Base-by-base conservation (phyloP, 2,888 invertebrate genomes). In the Podabrus alpinus region DNA sequence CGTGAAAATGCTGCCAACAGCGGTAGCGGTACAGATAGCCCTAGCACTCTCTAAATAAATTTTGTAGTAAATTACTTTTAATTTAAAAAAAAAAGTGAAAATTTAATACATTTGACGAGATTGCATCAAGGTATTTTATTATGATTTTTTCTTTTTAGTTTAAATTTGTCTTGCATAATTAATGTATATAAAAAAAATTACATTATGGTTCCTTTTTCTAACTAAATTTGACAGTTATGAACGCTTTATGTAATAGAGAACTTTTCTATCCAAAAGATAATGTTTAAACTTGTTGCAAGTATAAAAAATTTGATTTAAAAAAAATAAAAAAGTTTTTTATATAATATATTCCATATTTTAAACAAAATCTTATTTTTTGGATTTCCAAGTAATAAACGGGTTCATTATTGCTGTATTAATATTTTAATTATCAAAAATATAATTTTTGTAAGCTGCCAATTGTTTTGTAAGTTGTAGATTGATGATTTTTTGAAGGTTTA, bases 21-120 rank as follows among this genome's bases (percentile, higher is more conserved):
- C 81, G 94, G 93, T 75, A 95, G 95, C 80, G 94, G 94, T 17
- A 95, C 95, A 0, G 95, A 95, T 86, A 95, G 95, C 87, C 95
- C 95, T 16, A 77, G 72, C 62, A 74, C 64, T 61, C 77, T 72
- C 66, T 77, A 70, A 77, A 45, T n/a, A n/a, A 45, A 45, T 7
- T 7, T 45, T 45, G 7, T 45, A 45, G 45, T n/a, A 45, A 45
- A 45, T 45, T 45, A 45, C n/a, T n/a, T 45, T n/a, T 45, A 13
- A 45, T 45, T n/a, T n/a, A 45, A n/a, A 45, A n/a, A n/a, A n/a
- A 45, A 45, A 13, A 45, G 45, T 45, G 45, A 45, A 45, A 45
- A 45, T 45, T 45, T 9, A n/a, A 29, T 11, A 29, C 11, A 3
- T 29, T 29, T 29, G 10, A 29, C 29, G 4, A 24, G 10, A 24